Percentiles rank a stretch among this genome's conserved stretches.
phyloP scores from a whole-genome alignment of 2,888 invertebrate species.

The Anorthoa munda region DNA sequence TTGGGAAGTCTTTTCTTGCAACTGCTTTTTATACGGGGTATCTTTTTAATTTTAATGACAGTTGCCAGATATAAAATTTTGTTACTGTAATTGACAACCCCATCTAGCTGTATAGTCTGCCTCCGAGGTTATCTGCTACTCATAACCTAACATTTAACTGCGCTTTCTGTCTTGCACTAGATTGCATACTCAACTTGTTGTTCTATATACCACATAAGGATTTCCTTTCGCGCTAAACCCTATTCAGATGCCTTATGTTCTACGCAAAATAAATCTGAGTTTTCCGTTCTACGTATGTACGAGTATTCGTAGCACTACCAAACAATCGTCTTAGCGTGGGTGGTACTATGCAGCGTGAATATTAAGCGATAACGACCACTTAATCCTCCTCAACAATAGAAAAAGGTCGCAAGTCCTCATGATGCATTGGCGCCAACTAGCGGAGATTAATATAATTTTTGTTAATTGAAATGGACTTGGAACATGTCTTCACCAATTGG shows the following conservation, averaged over 20 bases:
- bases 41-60: constrained; percentile 10
- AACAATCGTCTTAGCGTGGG: constrained; percentile 56
- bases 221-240: constrained; percentile 41
- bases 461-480: constrained; percentile 85
- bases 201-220: constrained; percentile 55
- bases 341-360: constrained; percentile 59
- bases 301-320: constrained; percentile 21
- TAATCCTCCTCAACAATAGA: constrained; percentile 46
- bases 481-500: constrained; percentile 81
- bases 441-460: constrained; percentile 86
- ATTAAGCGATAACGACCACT: constrained; percentile 57
- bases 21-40: too few relatives aligned
- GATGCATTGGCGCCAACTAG: constrained; percentile 81
- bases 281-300: constrained; percentile 37
- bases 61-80: not conserved
- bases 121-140: constrained; percentile 1
- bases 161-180: not conserved
- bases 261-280: constrained; percentile 52
- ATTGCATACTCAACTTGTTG: constrained; percentile 16
- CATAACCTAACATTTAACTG: constrained; percentile 24
- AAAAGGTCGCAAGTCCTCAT: constrained; percentile 55
- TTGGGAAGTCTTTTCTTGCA: not conserved
- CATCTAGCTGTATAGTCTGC: not conserved
- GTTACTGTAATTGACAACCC: constrained; percentile 6
- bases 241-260: constrained; percentile 23